Evolutionary conservation across 2,797 vertebrate genomes (phyloP), one percentile per base, ranked within the genome.

Genomic region (Microctenopoma stevenorrisi): DNA sequence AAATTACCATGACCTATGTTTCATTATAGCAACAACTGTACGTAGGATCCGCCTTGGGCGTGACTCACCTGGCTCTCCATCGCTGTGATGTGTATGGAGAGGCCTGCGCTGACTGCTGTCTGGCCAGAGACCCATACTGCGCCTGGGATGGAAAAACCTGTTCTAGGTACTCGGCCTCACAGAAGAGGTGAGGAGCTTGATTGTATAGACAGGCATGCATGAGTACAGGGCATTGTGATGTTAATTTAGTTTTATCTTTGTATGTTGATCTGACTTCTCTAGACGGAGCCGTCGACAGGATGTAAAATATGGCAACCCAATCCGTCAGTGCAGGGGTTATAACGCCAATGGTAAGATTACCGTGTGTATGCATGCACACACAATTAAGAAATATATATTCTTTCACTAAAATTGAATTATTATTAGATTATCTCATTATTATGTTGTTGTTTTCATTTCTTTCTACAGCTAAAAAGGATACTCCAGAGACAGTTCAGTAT

Each of bases 91-190:
- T 98, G 0, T 99, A 99, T 0, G 98, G 98, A 4, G 96, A 97
- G 26, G 98, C 94, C 44, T 99, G 98, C 2, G 97, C 98, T 0
- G 98, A 99, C 92, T 99, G 98, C 93, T 99, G 98, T 85, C 94
- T 99, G 10, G 98, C 98, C 49, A 91, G 98, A 58, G 98, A 99
- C 66, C 98, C 98, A 0, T 99, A 99, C 93, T 99, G 98, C 0
- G 98, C 98, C 88, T 99, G 98, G 98, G 98, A 99, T 0, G 98
- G 98, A 64, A 99, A 96, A 44, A 95, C 96, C 87, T 99, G 98
- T 89, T 97, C 97, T 54, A 95, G 98, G 79, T 99, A 99, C 88
- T 98, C 97, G 0, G 94, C 96, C 1, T 99, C 97, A 25, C 97
- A 97, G 84, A 99, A 99, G 89, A 97, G 98, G 98, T 99, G 78